A percentile compares a stretch with the other conserved stretches of the same genome.
Evolutionary conservation across 2,113 vertebrate species (phyloP).

Genomic region (mouse (Mus musculus)): GRCm39 chr11:97696501-97697000

Average conservation of each 20-base stretch:
- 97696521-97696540: background rate
- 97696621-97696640: background rate
- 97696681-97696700: background rate
- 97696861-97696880: background rate
- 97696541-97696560: background rate
- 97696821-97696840: background rate
- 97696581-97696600: conserved; percentile 9
- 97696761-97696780: background rate
- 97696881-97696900: background rate
- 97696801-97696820: background rate
- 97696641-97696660: background rate
- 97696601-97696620: background rate
- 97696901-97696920: background rate
- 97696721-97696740: background rate
- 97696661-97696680: background rate
- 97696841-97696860: background rate
- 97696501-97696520: background rate
- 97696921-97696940: background rate
- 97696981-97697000: background rate
- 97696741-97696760: accelerated
- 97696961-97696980: background rate
- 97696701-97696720: background rate
- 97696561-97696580: background rate
- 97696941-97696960: background rate
- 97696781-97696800: background rate